Conservation (phyloP, 2,113 vertebrate species). For the Glaucidium brasilianum region DNA sequence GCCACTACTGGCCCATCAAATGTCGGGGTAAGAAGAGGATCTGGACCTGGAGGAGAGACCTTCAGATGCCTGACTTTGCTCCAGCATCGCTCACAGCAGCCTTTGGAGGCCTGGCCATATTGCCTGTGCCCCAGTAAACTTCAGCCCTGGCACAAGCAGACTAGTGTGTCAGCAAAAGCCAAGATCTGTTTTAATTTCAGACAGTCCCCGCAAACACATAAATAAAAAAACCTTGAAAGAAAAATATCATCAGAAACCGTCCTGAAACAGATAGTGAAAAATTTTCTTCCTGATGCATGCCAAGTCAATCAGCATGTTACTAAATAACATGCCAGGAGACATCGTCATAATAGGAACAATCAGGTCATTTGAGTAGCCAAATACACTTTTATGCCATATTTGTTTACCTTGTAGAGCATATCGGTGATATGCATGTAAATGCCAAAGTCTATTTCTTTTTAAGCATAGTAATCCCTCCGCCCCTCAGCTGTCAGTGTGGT, state of each 20-base stretch:
- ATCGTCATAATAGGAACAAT: slow-evolving; percentile 42
- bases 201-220: not conserved
- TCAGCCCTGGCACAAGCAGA: not conserved
- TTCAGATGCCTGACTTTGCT: not conserved
- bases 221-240: not conserved
- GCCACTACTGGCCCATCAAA: fast-evolving
- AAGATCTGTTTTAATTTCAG: not conserved
- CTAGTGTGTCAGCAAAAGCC: not conserved
- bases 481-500: slow-evolving; percentile 40
- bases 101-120: fast-evolving
- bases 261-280: not conserved
- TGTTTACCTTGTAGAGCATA: slow-evolving; percentile 38
- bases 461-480: not conserved
- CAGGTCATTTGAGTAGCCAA: slow-evolving; percentile 44
- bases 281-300: not conserved
- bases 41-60: not conserved
- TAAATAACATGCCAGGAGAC: slow-evolving; percentile 23
- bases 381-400: slow-evolving; percentile 39
- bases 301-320: not conserved
- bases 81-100: not conserved
- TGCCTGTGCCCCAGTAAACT: not conserved
- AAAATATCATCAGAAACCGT: not conserved
- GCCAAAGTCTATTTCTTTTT: slow-evolving; percentile 57
- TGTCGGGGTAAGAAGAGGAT: fast-evolving
- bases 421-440: slow-evolving; percentile 27